Evolutionary conservation across 2,113 vertebrate species (phyloP), one percentile per base, ranked within the genome.

Genomic region (Scalopus aquaticus): DNA sequence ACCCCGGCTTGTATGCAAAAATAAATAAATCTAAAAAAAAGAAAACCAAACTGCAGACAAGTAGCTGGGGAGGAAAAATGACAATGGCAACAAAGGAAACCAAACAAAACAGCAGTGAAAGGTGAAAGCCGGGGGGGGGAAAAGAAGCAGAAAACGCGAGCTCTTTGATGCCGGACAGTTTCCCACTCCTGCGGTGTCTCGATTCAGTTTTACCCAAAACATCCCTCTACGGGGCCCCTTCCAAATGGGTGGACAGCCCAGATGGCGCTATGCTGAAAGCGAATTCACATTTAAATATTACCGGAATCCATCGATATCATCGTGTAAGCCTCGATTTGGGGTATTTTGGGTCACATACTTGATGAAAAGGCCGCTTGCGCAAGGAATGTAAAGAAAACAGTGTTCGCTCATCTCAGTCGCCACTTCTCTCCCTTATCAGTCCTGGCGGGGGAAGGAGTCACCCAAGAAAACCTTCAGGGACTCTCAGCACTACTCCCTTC

Each of bases 241-340:
- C 51, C 65, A 10, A 37, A 81, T 5, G 15, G 39, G 3, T 65
- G 13, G 19, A 9, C 24, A 51, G 15, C 65, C 77, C 58, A 26
- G 26, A 3, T 1, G 28, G 58, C 6, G 39, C 0, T 62, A 6
- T 7, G 5, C 0, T 51, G 16, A 83, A 81, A 64, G 28, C 10
- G 39, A 74, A 65, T 39, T 44, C 3, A 65, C 30, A 37, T 51
- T 64, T 60, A 80, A 79, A n/a, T 37, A 64, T 19, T 32, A 56
- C 3, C 28, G 44, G 7, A 74, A 58, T 37, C 69, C n/a, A 10
- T 16, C 1, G 0, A n/a, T 32, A 2, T 0, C 37, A 51, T 6
- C 44, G 12, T 58, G 19, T 32, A 64, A 65, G 16, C 39, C 69
- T 85, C 20, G 12, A 56, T 39, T 5, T 54, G 35, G 54, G 22